Evolutionary conservation across 1,140 invertebrate species (phyloP), one percentile per base, ranked within the genome.

Genomic region (Papilio xuthus): DNA sequence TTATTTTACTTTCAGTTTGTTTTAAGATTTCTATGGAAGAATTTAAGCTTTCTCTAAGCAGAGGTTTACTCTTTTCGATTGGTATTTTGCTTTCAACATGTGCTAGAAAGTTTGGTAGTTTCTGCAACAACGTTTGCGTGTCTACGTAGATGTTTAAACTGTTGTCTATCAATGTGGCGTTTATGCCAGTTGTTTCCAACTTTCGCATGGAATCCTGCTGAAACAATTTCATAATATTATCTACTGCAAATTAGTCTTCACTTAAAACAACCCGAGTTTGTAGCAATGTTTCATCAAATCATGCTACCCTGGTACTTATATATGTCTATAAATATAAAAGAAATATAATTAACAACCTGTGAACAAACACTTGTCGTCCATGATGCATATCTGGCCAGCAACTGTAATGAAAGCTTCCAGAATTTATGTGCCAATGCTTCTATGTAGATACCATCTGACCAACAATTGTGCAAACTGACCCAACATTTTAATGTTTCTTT

Each of bases 361-460:
- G 83, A 85, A 85, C 90, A 92, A 80, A 86, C 89, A 20, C 78
- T 90, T 50, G 93, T 89, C 32, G 96, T 94, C 97, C 97, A 98
- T 18, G 95, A 95, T 32, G 94, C 93, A 90, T 97, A 97, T 83
- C 98, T 95, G 37, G 97, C 95, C 28, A 98, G 84, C 41, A 98
- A 94, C 94, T 98, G 97, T 37, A 98, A 92, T 69, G 95, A 97
- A 8, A 99, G 94, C 92, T 98, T 98, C 96, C 97, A 98, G 94
- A 98, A 98, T 86, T 97, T 96, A 83, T 97, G 96, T 82, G 96
- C 95, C 1, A 98, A 89, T 73, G 96, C 96, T 6, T 94, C 89
- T 42, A 98, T 94, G 91, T 96, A 98, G 2, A 98, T 94, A 20
- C 96, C 96, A 20, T 96, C 94, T 0, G 95, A 93, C 97, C 97